These are phyloP conservation scores for Aethina tumida DNA, from an alignment of 1,140 invertebrate genomes.

Conservation along the genomic window DNA sequence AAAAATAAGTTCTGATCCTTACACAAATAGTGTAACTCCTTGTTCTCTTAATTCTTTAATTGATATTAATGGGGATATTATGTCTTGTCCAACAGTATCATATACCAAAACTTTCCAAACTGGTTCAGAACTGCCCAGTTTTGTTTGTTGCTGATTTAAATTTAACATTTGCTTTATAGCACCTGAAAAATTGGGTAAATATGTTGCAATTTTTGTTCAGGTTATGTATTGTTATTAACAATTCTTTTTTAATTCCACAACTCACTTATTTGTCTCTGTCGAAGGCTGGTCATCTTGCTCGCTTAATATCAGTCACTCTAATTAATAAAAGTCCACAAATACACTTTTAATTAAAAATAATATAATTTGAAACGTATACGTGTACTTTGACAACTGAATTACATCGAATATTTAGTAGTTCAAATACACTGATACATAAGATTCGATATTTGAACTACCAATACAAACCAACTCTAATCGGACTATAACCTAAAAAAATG, in stretches of 20 bases:
- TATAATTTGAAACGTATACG: too few species aligned
- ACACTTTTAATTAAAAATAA: too few species aligned
- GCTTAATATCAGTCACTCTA: slow-evolving; percentile 1
- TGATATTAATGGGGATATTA: slow-evolving; percentile 93
- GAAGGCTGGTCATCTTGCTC: slow-evolving; percentile 52
- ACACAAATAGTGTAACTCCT: slow-evolving; percentile 96
- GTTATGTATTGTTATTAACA: slow-evolving; percentile 8
- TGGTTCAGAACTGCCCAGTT: slow-evolving; percentile 67
- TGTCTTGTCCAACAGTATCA: slow-evolving; percentile 93
- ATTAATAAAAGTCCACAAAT: too few species aligned
- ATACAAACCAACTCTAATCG: too few species aligned
- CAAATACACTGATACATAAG: too few species aligned
- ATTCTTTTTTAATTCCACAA: slow-evolving; percentile 16
- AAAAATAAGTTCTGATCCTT: slow-evolving; percentile 35
- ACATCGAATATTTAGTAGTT: too few species aligned
- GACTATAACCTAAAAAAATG: too few species aligned
- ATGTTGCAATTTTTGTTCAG: slow-evolving; percentile 8
- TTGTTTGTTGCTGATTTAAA: slow-evolving; percentile 72
- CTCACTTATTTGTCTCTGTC: slow-evolving; percentile 65
- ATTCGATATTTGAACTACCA: too few species aligned
- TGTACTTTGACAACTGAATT: too few species aligned
- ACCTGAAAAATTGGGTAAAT: too few species aligned
- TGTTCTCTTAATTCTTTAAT: slow-evolving; percentile 93
- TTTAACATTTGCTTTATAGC: slow-evolving; percentile 91
- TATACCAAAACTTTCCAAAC: slow-evolving; percentile 95